These are phyloP conservation scores for Acropora yongei DNA, from an alignment of 64 coral and sea anemone species.

Conservation along the genomic window DNA sequence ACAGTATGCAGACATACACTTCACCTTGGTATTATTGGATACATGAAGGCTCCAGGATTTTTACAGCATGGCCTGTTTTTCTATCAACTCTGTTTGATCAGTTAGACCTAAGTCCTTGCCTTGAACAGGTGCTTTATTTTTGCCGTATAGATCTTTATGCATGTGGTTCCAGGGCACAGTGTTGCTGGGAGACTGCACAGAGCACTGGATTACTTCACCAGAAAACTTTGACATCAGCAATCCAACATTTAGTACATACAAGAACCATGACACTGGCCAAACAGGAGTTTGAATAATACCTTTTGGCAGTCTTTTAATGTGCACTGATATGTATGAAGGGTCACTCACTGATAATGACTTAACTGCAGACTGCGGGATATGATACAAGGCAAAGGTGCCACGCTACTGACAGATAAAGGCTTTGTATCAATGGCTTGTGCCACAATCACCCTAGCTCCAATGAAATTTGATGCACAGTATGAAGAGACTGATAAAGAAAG, in stretches of 20 bases:
- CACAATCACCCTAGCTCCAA: neutral
- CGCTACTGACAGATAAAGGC: slow-evolving; percentile 41
- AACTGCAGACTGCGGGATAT: slow-evolving; percentile 61
- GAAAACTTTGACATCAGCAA: slow-evolving; percentile 50
- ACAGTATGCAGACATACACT: slow-evolving; percentile 76
- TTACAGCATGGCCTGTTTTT: slow-evolving; percentile 81
- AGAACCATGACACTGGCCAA: slow-evolving; percentile 81
- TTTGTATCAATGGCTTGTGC: too few species aligned
- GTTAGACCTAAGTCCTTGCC: slow-evolving; percentile 65
- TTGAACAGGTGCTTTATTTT: slow-evolving; percentile 28
- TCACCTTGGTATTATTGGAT: slow-evolving; percentile 72
- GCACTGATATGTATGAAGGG: slow-evolving; percentile 62
- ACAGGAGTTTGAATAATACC: slow-evolving; percentile 73
- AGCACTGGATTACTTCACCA: slow-evolving; percentile 61
- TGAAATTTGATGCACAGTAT: slow-evolving; percentile 70
- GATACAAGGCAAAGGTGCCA: slow-evolving; percentile 62
- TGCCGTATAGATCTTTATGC: neutral
- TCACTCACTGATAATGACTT: slow-evolving; percentile 68
- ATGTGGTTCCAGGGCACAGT: slow-evolving; percentile 14
- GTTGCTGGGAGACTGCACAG: slow-evolving; percentile 59
- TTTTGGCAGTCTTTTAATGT: slow-evolving; percentile 74
- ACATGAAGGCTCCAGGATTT: slow-evolving; percentile 69
- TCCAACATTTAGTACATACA: slow-evolving; percentile 74
- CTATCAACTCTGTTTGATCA: slow-evolving; percentile 72
- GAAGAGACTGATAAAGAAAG: slow-evolving; percentile 54